Percentiles rank a stretch among this genome's conserved stretches.
phyloP scores from a whole-genome alignment of 2,113 vertebrate genomes.

The Barnardius zonarius region DNA sequence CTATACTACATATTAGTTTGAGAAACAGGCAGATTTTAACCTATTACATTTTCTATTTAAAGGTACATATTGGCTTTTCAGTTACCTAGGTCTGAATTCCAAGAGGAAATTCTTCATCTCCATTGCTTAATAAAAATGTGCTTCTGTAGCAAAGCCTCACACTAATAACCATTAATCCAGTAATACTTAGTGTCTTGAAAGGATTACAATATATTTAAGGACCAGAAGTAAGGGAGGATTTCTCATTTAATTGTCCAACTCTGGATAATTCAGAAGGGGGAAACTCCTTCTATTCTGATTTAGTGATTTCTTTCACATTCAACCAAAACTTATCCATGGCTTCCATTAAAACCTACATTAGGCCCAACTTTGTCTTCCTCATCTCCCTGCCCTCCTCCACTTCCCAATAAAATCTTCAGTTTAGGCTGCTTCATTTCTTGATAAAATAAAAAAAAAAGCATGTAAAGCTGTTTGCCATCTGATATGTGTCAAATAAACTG shows the following conservation, averaged over 20 bases:
- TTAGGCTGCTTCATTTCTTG: not conserved
- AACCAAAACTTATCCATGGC: not conserved
- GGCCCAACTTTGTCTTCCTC: not conserved
- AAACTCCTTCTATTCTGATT: not conserved
- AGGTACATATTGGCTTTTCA: not conserved
- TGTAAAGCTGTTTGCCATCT: not conserved
- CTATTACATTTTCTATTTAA: not conserved
- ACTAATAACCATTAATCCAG: not conserved
- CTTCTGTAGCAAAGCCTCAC: not conserved
- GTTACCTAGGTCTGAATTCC: not conserved
- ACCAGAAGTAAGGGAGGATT: constrained; percentile 27
- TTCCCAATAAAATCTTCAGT: not conserved
- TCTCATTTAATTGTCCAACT: not conserved
- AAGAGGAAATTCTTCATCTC: not conserved
- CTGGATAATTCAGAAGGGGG: not conserved
- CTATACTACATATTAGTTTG: not conserved
- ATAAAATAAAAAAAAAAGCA: not conserved
- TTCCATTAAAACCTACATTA: not conserved
- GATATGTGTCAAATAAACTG: not conserved
- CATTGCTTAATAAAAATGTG: not conserved
- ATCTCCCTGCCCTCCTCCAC: not conserved
- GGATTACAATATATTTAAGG: not conserved
- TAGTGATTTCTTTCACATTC: not conserved
- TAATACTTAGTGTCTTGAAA: constrained; percentile 9
- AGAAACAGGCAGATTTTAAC: not conserved